Percentiles rank a stretch among this genome's conserved stretches.
Evolutionary conservation across 64 coral and sea anemone genomes (phyloP).

Genomic region (Platygyra sinensis): DNA sequence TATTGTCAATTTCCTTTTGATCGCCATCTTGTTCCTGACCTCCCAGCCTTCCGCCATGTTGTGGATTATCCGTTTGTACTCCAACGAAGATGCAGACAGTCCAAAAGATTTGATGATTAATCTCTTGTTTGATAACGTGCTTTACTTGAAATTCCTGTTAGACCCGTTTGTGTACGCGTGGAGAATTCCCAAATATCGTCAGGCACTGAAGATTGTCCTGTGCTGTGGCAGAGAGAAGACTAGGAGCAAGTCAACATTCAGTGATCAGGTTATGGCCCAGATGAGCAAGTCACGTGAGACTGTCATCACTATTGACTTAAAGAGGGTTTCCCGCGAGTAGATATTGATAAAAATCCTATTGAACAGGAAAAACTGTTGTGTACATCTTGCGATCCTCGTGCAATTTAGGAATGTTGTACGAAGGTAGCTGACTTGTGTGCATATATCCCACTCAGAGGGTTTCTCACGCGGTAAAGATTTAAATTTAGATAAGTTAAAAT

Average conservation of each 20-base stretch:
- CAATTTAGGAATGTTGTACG: no score
- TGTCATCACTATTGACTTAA: not conserved
- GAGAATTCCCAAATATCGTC: slow-evolving; percentile 74
- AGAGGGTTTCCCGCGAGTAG: not conserved
- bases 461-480: no score
- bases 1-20: slow-evolving; percentile 34
- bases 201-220: slow-evolving; percentile 24
- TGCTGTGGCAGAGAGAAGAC: not conserved
- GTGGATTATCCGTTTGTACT: no score
- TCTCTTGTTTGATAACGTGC: slow-evolving; percentile 10
- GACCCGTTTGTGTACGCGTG: slow-evolving; percentile 80
- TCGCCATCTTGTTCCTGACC: slow-evolving; percentile 10
- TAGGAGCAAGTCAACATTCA: not conserved
- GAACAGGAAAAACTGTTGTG: no score
- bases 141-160: slow-evolving; percentile 71
- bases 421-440: no score
- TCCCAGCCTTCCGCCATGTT: slow-evolving; percentile 18
- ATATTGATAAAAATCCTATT: not conserved
- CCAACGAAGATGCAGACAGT: not conserved
- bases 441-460: no score
- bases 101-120: no score
- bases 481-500: no score
- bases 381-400: no score
- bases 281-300: not conserved
- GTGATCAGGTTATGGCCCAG: not conserved